Evolutionary conservation across 2,797 vertebrate species (phyloP).

Genomic region (Miichthys miiuy): DNA sequence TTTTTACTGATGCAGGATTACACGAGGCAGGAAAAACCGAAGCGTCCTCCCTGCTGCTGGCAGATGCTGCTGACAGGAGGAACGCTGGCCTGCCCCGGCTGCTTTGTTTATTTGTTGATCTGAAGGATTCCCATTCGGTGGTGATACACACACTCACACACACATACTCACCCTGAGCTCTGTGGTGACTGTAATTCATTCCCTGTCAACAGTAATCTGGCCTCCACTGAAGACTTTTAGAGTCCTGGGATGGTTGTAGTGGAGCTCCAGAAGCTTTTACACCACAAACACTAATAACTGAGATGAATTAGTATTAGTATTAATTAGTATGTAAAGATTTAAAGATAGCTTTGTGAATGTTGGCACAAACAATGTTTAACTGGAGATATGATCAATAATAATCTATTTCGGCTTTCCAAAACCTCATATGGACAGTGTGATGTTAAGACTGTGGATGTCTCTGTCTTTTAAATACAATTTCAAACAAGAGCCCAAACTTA

Average conservation of each 20-base stretch:
- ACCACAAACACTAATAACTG: background rate
- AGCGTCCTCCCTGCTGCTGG: slow-evolving; percentile 45
- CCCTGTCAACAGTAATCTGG: slow-evolving; percentile 29
- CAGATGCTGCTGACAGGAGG: slow-evolving; percentile 67
- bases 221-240: background rate
- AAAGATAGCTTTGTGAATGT: background rate
- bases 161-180: slow-evolving; percentile 21
- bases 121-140: slow-evolving; percentile 57
- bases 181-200: slow-evolving; percentile 41
- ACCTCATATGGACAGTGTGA: background rate
- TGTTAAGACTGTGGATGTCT: background rate
- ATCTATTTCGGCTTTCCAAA: background rate
- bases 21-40: slow-evolving; percentile 24
- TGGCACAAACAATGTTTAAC: background rate
- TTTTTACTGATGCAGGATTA: slow-evolving; percentile 35
- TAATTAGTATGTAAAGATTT: background rate
- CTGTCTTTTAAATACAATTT: too few relatives aligned
- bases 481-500: background rate
- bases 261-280: background rate
- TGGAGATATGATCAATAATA: background rate
- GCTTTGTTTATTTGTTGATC: slow-evolving; percentile 71
- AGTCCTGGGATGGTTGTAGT: slow-evolving; percentile 7
- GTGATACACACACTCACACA: slow-evolving; percentile 26
- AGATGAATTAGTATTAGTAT: background rate
- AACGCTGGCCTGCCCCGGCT: slow-evolving; percentile 42